Evolutionary conservation across 35 echinoderm and acorn worm species (phyloP).

Genomic region (Strongylocentrotus purpuratus): DNA sequence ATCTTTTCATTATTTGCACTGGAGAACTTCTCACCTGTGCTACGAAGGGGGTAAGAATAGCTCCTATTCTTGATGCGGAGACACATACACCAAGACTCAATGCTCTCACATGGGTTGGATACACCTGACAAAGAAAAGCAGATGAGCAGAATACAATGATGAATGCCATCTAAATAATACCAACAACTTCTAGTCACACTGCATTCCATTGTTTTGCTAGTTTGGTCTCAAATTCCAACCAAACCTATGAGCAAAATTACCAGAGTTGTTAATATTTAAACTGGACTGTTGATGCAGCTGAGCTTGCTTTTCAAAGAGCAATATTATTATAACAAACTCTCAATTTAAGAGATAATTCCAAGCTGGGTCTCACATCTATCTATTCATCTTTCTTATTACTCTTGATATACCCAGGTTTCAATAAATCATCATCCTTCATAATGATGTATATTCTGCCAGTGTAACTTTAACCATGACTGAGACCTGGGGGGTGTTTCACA

Average conservation of each 20-base stretch:
- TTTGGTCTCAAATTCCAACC: neutral
- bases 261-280: neutral
- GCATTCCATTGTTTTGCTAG: neutral
- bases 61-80: slow-evolving; percentile 50
- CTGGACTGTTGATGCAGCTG: neutral
- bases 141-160: neutral
- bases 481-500: no score
- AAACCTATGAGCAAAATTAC: neutral
- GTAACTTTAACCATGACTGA: no score
- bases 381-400: no score
- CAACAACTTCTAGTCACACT: neutral
- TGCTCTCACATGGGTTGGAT: slow-evolving; percentile 57
- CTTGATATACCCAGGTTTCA: no score
- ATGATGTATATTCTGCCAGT: no score
- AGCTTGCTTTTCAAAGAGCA: neutral
- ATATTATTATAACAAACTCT: no score
- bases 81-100: slow-evolving; percentile 51
- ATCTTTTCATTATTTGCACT: neutral
- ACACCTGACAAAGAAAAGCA: slow-evolving; percentile 44
- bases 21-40: slow-evolving; percentile 49
- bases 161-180: no score
- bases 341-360: no score
- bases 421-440: no score
- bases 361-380: no score
- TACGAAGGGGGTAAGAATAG: slow-evolving; percentile 66